Evolutionary conservation across 2,797 vertebrate genomes (phyloP).

Genomic region (Clarias fuscus): DNA sequence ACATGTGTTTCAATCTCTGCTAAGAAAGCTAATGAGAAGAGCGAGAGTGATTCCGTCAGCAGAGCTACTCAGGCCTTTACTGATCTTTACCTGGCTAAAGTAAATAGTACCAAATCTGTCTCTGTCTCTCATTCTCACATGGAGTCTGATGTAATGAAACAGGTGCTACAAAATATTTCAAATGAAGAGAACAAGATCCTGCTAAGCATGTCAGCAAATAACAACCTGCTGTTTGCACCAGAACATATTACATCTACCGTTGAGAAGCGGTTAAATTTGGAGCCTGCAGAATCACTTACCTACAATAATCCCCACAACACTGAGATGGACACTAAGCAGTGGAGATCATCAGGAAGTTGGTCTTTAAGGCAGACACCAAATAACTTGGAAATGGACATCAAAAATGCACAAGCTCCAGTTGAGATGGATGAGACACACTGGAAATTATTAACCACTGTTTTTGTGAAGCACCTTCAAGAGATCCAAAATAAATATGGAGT

Average conservation of each 20-base stretch:
- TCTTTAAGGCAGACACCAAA: accelerated
- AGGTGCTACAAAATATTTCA: slow-evolving; percentile 12
- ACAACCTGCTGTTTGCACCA: slow-evolving; percentile 34
- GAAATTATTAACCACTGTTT: slow-evolving; percentile 36
- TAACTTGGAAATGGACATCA: slow-evolving; percentile 45
- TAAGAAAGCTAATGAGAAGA: background rate
- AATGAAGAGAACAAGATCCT: slow-evolving; percentile 41
- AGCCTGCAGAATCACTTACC: background rate
- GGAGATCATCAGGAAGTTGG: background rate
- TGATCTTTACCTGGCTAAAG: slow-evolving; percentile 27
- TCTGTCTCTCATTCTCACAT: background rate
- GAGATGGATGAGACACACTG: slow-evolving; percentile 53
- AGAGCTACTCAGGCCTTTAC: slow-evolving; percentile 47
- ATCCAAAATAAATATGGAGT: slow-evolving; percentile 65
- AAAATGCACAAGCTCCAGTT: slow-evolving; percentile 56
- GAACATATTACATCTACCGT: background rate
- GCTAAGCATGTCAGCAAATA: slow-evolving; percentile 37
- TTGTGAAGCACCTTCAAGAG: background rate
- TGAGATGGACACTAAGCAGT: background rate
- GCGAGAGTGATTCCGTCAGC: background rate
- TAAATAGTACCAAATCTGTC: accelerated
- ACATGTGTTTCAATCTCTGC: slow-evolving; percentile 54
- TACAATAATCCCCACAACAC: accelerated
- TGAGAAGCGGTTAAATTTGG: background rate
- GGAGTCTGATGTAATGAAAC: slow-evolving; percentile 12